These are phyloP conservation scores for Drosophila mulleri DNA, from an alignment of 2,888 invertebrate species.

Conservation along the genomic window DNA sequence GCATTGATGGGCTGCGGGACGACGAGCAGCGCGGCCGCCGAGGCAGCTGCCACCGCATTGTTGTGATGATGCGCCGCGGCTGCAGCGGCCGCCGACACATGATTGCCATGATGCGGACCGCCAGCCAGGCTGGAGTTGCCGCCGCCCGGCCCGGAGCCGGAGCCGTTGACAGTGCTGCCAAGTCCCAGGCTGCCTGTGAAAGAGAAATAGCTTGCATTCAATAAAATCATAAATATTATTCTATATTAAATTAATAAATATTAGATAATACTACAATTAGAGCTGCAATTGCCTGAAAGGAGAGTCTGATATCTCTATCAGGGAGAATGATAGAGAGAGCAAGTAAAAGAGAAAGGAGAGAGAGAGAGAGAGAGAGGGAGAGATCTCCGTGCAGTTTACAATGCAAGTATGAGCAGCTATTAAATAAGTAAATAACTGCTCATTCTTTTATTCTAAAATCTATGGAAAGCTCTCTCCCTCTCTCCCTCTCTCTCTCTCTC, in stretches of 20 bases:
- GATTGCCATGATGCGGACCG: conserved; percentile 83
- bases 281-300: too few species aligned
- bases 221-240: background rate
- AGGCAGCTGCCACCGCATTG: conserved; percentile 86
- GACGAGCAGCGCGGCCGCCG: conserved; percentile 89
- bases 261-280: background rate
- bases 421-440: background rate
- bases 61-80: conserved; percentile 84
- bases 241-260: background rate
- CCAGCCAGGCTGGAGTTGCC: conserved; percentile 76
- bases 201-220: background rate
- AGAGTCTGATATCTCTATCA: background rate
- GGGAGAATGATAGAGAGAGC: too few species aligned
- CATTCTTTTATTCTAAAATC: background rate
- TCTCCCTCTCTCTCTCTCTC: background rate
- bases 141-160: conserved; percentile 80
- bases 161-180: conserved; percentile 62
- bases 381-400: too few species aligned
- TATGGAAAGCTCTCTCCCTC: background rate
- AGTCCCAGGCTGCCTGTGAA: conserved; percentile 72
- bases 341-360: too few species aligned
- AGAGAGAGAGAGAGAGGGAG: too few species aligned
- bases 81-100: conserved; percentile 83
- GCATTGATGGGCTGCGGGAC: conserved; percentile 95
- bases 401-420: too few species aligned